Conservation (phyloP, 2,113 vertebrate genomes). For the Phycodurus eques region DNA sequence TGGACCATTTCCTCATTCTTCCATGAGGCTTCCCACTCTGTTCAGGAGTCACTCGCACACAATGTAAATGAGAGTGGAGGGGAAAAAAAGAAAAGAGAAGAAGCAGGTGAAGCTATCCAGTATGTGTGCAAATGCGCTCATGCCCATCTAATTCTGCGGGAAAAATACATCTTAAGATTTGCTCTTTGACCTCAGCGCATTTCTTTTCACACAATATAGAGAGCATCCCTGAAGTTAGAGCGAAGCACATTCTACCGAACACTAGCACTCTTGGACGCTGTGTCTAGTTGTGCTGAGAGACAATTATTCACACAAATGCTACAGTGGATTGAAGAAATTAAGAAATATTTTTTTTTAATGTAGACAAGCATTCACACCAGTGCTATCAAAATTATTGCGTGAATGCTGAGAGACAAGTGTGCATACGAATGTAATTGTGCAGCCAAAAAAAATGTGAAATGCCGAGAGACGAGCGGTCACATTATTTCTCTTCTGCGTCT, state of each 20-base stretch:
- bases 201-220: neutral
- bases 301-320: neutral
- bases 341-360: no score
- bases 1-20: conserved; percentile 73
- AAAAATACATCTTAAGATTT: conserved; percentile 42
- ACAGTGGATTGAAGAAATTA: no score
- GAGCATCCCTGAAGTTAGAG: neutral
- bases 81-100: conserved; percentile 17
- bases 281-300: neutral
- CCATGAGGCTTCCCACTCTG: conserved; percentile 59
- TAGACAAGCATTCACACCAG: no score
- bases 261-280: neutral
- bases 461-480: neutral
- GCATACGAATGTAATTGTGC: no score
- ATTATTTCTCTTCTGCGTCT: neutral
- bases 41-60: conserved; percentile 63
- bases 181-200: conserved; percentile 34
- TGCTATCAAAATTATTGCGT: no score
- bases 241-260: neutral
- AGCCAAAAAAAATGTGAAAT: no score
- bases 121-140: conserved; percentile 46
- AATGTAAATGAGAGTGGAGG: conserved; percentile 63
- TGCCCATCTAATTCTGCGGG: conserved; percentile 46
- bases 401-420: no score
- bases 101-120: conserved; percentile 53